Evolutionary conservation across 1,140 invertebrate species (phyloP).

Genomic region (Drosophila mayri): DNA sequence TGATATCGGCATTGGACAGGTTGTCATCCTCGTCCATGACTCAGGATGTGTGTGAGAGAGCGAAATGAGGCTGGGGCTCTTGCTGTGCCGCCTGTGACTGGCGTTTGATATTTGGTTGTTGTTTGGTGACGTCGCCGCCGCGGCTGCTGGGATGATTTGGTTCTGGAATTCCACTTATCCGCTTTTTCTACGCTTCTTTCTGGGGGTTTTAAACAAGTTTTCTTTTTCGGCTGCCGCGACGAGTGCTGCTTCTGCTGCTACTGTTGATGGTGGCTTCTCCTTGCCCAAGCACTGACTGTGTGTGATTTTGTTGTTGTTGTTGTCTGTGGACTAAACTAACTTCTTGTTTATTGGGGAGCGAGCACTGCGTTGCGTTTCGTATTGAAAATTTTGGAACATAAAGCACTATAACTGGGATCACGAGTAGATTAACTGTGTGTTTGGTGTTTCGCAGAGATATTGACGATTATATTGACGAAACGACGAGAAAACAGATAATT

Average conservation of each 20-base stretch:
- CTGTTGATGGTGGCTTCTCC: constrained; percentile 39
- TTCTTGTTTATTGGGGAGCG: constrained; percentile 11
- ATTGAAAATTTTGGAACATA: constrained; percentile 21
- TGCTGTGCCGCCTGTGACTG: background rate
- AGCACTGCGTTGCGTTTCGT: constrained; percentile 6
- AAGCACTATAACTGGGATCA: background rate
- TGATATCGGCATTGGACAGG: constrained; percentile 77
- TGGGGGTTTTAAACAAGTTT: constrained; percentile 76
- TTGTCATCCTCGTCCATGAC: constrained; percentile 81
- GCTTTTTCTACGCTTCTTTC: constrained; percentile 42
- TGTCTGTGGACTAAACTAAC: background rate
- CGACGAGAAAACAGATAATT: constrained; percentile 58
- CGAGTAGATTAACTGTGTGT: background rate
- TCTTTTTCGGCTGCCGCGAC: constrained; percentile 52
- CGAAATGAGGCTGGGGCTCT: background rate
- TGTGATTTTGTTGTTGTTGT: constrained; percentile 37
- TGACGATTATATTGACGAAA: constrained; percentile 17
- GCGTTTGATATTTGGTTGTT: constrained; percentile 38
- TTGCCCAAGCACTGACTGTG: constrained; percentile 24
- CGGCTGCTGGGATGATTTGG: constrained; percentile 32
- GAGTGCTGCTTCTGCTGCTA: constrained; percentile 27
- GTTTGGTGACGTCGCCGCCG: constrained; percentile 68
- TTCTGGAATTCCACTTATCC: constrained; percentile 48
- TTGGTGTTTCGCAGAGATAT: constrained; percentile 1
- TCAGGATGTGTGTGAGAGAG: constrained; percentile 21